Base-by-base conservation (phyloP, 2,888 invertebrate species). In the Perdita meconis region DNA sequence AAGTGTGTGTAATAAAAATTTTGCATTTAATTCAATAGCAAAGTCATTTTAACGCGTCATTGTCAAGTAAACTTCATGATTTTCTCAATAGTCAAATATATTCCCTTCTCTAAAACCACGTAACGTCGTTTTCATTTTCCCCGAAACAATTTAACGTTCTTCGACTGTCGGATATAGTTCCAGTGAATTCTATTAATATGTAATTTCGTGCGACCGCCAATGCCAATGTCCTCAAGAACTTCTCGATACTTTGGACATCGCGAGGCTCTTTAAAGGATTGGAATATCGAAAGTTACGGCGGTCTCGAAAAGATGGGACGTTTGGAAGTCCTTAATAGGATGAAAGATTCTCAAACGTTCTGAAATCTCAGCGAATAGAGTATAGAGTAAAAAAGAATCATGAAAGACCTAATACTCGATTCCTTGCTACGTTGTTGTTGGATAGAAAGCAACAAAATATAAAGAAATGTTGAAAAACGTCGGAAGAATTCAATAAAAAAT, bases 281-380 rank as follows among this genome's bases (percentile, higher is more conserved):
- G 40, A 69, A 69, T 59, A 74, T 69, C 69, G 59, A 34, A 63
- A 63, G 73, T 73, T 68, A 61, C 36, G 50, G 42, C 2, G 40
- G 13, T 36, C 57, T 51, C 50, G 51, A 24, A 65, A 70, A 65
- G 70, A 50, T 55, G 47, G 40, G 10, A 70, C 40, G 60, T 53
- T 13, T 47, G 42, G 19, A 24, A 34, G 42, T 70, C 55, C 65
- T 51, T 75, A 71, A 71, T 61, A 75, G 42, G 60, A 56, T 65
- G 65, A 55, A 50, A 24, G 40, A 56, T 6, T 53, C 57, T 59
- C n/a, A 44, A 70, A 59, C 42, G 56, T 56, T 47, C 44, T 22
- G 40, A 50, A 61, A 24, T 22, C 26, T 24, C 10, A n/a, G 26
- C 10, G 70, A 60, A 60, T 60, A 64, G 38, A 44, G 34, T 55